Evolutionary conservation across 2,113 vertebrate genomes (phyloP), one percentile per base, ranked within the genome.

Genomic region (Pelmatolapia mariae): DNA sequence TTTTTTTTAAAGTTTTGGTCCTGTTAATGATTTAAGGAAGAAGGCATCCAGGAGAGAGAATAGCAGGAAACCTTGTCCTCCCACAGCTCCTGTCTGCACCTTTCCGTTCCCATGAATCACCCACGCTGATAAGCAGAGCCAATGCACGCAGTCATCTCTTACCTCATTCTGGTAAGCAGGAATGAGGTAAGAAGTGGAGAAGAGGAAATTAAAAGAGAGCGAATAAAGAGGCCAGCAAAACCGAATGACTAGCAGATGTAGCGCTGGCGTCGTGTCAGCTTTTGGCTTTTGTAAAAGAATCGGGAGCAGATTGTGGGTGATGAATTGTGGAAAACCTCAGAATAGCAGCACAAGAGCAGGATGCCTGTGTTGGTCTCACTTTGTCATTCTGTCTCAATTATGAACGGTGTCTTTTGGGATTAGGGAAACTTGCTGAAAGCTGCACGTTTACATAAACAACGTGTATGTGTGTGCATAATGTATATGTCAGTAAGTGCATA

Each of bases 61-160:
- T 95, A 36, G 92, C 89, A 95, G 96, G 96, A 97, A 96, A 90
- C 63, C 22, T 47, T 4, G 87, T 93, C 91, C 94, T 57, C 94
- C 93, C 95, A 89, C 83, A 18, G n/a, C 83, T 87, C 89, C 80
- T 47, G 13, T 63, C 85, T 88, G 87, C 91, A 94, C 94, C 90
- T 96, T 96, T 96, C 95, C 96, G 93, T 95, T 96, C 94, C 91
- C 95, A 95, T 94, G 92, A 92, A 84, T 88, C 90, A 90, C 89
- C 76, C 83, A 31, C 56, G 6, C 89, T 91, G 93, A 95, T 94
- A 93, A 90, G 89, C 84, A 3, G 50, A 83, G 84, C 86, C 73
- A 76, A 10, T 10, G 78, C 47, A 53, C 9, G 43, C 81, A 4
- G 81, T 89, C 92, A 85, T 90, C 88, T 80, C 88, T 90, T 93